Percentiles rank a stretch among this genome's conserved stretches.
phyloP scores from a whole-genome alignment of 2,113 vertebrate genomes.

The Lutjanus erythropterus region DNA sequence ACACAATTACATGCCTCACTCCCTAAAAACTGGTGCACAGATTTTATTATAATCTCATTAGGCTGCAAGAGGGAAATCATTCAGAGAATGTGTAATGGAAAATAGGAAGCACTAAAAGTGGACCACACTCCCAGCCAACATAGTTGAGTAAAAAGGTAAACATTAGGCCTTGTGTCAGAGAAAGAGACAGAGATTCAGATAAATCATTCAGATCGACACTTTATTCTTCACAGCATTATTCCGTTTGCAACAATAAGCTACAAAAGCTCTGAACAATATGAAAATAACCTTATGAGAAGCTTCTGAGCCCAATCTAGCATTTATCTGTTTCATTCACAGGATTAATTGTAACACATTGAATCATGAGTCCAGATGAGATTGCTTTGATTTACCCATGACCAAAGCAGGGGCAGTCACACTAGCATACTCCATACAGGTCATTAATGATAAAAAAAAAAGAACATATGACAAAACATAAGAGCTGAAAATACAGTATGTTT shows the following conservation, averaged over 20 bases:
- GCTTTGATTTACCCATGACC: constrained; percentile 56
- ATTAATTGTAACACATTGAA: constrained; percentile 55
- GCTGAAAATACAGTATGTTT: constrained; percentile 74
- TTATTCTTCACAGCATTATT: constrained; percentile 82
- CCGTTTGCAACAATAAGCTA: constrained; percentile 74
- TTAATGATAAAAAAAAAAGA: constrained; percentile 42
- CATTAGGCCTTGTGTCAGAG: neutral
- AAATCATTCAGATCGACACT: constrained; percentile 63
- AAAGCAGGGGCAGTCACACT: constrained; percentile 47
- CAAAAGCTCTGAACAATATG: constrained; percentile 73
- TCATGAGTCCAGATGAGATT: constrained; percentile 54
- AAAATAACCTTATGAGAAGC: constrained; percentile 74
- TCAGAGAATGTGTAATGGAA: constrained; percentile 39
- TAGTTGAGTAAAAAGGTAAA: constrained; percentile 19
- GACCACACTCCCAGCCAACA: neutral
- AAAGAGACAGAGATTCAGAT: neutral
- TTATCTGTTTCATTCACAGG: constrained; percentile 67
- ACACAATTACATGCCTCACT: neutral
- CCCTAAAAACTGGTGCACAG: constrained; percentile 5
- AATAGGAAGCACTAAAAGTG: constrained; percentile 19
- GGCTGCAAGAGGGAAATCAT: neutral
- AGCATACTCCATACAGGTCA: constrained; percentile 46
- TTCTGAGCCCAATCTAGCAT: constrained; percentile 55
- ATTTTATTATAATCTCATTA: neutral
- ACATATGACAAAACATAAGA: constrained; percentile 52